Percentiles rank a stretch among this genome's conserved stretches.
Conservation (phyloP, 2,888 invertebrate genomes). For the Eretmocerus hayati region DNA sequence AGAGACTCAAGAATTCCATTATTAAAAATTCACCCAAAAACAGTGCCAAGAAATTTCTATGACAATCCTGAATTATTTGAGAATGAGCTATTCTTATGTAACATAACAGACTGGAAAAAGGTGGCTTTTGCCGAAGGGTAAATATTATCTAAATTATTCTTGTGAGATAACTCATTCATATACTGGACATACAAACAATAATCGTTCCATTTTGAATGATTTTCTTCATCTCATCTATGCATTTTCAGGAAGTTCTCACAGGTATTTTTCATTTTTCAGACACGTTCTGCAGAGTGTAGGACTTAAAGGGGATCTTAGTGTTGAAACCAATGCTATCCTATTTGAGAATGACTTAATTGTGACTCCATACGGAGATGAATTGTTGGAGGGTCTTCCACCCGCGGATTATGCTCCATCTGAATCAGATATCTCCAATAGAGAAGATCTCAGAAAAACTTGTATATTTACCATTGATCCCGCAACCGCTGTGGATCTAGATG, state of each 20-base stretch:
- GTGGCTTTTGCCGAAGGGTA: conserved; percentile 60
- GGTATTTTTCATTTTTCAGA: conserved; percentile 30
- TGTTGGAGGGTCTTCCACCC: conserved; percentile 44
- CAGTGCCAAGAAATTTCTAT: conserved; percentile 21
- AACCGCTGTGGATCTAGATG: conserved; percentile 89
- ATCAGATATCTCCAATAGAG: conserved; percentile 48
- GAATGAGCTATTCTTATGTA: conserved; percentile 63
- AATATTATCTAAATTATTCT: conserved; percentile 6
- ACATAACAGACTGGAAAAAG: conserved; percentile 64
- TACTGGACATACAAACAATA: no score
- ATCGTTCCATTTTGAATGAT: no score
- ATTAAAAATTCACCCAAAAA: conserved; percentile 53
- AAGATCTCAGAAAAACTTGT: conserved; percentile 65
- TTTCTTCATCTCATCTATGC: no score
- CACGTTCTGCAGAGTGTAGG: conserved; percentile 66
- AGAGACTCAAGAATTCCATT: conserved; percentile 73
- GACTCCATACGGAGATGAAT: conserved; percentile 62
- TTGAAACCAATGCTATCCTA: conserved; percentile 75
- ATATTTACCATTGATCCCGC: conserved; percentile 92
- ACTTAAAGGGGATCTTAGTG: conserved; percentile 64
- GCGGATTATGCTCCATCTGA: conserved; percentile 47
- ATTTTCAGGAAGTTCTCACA: no score
- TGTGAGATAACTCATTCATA: no score
- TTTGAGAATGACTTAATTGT: conserved; percentile 70
- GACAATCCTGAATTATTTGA: conserved; percentile 47